Conservation (phyloP, 2,888 invertebrate species). For the Melitaea athalia region DNA sequence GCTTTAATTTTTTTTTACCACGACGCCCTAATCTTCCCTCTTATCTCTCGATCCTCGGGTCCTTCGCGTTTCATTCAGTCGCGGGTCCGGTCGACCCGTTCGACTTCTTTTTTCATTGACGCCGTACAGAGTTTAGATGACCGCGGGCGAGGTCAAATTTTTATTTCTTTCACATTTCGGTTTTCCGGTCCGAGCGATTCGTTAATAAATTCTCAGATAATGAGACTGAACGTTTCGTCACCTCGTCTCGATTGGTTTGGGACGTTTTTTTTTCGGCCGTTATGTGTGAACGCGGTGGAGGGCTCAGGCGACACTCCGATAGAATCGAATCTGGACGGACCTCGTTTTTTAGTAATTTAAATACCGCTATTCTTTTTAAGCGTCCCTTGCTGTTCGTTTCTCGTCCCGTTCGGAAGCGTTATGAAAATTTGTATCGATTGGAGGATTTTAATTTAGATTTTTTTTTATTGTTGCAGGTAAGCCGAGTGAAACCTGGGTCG, state of each 20-base stretch:
- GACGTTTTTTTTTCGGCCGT: constrained; percentile 73
- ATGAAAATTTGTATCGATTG: constrained; percentile 28
- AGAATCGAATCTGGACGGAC: constrained; percentile 69
- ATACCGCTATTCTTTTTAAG: constrained; percentile 74
- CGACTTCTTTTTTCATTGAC: constrained; percentile 81
- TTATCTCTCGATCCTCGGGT: constrained; percentile 79
- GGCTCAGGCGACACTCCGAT: constrained; percentile 60
- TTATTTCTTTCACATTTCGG: constrained; percentile 82
- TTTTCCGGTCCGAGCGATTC: constrained; percentile 81
- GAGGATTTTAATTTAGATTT: constrained; percentile 31
- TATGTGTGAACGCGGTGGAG: constrained; percentile 79
- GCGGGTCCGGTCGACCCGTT: constrained; percentile 76
- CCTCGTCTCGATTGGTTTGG: constrained; percentile 80
- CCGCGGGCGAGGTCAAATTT: constrained; percentile 81
- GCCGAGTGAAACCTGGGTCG: constrained; percentile 70
- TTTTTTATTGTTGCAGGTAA: constrained; percentile 73
- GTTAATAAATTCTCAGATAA: constrained; percentile 83
- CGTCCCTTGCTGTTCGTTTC: constrained; percentile 52
- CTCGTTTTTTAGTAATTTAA: constrained; percentile 77
- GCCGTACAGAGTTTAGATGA: constrained; percentile 79
- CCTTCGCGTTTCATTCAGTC: constrained; percentile 79
- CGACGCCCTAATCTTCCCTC: constrained; percentile 76
- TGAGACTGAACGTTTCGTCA: constrained; percentile 83
- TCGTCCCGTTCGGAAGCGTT: constrained; percentile 38
- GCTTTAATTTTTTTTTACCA: constrained; percentile 71